phyloP scores from a whole-genome alignment of 2,113 vertebrate genomes.

The Ciconia boyciana region DNA sequence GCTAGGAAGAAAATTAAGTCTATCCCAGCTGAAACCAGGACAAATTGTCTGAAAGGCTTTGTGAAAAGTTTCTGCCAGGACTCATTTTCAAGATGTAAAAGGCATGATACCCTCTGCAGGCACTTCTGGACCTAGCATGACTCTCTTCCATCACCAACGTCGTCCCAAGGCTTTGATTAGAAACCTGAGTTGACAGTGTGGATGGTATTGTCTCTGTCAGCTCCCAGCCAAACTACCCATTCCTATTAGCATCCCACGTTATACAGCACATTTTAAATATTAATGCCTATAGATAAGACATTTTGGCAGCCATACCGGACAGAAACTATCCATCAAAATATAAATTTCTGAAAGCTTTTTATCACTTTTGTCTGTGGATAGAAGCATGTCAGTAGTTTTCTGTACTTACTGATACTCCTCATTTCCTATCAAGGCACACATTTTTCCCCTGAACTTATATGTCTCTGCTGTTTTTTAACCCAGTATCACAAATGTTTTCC shows the following conservation, averaged over 20 bases:
- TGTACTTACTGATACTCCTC: neutral
- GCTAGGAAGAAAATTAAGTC: too few relatives aligned
- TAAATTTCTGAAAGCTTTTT: neutral
- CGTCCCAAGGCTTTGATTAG: neutral
- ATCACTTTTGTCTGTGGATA: neutral
- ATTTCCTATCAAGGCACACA: neutral
- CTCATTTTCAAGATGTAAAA: neutral
- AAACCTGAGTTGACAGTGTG: neutral
- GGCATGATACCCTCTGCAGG: neutral
- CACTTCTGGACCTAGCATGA: neutral
- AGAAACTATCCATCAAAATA: neutral
- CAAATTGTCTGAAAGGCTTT: neutral
- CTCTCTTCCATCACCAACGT: neutral
- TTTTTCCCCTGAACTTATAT: neutral
- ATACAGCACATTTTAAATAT: neutral
- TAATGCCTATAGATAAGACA: neutral
- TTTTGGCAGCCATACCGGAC: neutral
- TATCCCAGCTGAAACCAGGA: too few relatives aligned
- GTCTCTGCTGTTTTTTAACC: neutral
- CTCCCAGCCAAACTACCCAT: neutral
- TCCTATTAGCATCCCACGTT: neutral
- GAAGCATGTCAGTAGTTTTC: neutral
- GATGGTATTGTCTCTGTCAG: neutral
- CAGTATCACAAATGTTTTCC: neutral
- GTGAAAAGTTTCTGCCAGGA: neutral